Conservation (phyloP, 30 jellyfish, hydroid and myxozoan species). For the Cassiopea andromeda region DNA sequence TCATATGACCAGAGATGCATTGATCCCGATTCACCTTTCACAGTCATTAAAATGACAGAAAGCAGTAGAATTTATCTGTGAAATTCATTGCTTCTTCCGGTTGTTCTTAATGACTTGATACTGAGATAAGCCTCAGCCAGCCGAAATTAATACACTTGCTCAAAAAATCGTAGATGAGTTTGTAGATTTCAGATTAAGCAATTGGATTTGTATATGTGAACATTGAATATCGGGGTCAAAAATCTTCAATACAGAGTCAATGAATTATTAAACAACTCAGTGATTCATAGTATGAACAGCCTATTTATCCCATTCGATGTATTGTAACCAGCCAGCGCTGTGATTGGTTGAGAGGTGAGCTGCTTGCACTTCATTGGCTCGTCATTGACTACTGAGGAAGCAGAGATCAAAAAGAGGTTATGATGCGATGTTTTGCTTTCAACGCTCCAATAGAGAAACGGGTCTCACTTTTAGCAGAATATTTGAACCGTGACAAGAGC, state of each 20-base stretch:
- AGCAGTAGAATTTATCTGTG: too few species aligned
- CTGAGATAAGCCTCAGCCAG: not conserved
- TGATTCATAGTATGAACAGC: slow-evolving; percentile 50
- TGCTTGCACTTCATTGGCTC: slow-evolving; percentile 56
- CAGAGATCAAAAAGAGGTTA: slow-evolving; percentile 51
- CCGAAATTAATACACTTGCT: not conserved
- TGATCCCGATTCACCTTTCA: too few species aligned
- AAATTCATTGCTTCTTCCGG: too few species aligned
- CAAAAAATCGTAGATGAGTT: not conserved
- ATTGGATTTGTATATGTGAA: slow-evolving; percentile 11
- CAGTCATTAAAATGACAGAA: too few species aligned
- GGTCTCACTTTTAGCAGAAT: slow-evolving; percentile 53
- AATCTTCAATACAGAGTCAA: slow-evolving; percentile 39
- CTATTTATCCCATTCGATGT: slow-evolving; percentile 30
- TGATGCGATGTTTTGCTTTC: slow-evolving; percentile 71
- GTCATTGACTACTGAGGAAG: slow-evolving; percentile 36
- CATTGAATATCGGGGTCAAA: slow-evolving; percentile 50
- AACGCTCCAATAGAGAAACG: slow-evolving; percentile 67
- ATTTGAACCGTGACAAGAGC: slow-evolving; percentile 73
- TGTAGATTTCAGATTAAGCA: slow-evolving; percentile 14
- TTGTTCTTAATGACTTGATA: too few species aligned
- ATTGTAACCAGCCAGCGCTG: slow-evolving; percentile 34
- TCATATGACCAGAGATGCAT: too few species aligned
- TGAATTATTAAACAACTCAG: slow-evolving; percentile 46
- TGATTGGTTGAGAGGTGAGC: slow-evolving; percentile 70